These are phyloP conservation scores for Onchidella celtica DNA, from an alignment of 2,888 invertebrate species.

Conservation along the genomic window DNA sequence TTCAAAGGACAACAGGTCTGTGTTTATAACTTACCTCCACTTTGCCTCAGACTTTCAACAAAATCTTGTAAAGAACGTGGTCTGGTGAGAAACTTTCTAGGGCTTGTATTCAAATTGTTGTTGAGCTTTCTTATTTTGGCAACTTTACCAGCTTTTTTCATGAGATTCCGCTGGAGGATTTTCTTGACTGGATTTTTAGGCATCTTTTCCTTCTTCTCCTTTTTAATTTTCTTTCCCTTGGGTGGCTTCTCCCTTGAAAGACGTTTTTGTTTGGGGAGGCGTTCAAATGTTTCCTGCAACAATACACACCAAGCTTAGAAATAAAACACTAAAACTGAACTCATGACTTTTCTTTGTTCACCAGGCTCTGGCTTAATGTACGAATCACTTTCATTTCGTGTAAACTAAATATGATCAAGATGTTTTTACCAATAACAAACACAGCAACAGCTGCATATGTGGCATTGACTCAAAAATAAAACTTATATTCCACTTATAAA, in stretches of 20 bases:
- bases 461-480: no score
- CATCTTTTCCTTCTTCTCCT: conserved; percentile 17
- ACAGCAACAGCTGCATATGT: no score
- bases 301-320: no score
- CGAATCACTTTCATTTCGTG: no score
- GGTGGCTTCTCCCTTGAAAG: neutral
- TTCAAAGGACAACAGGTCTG: no score
- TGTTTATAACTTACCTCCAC: conserved; percentile 30
- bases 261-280: conserved; percentile 29
- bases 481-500: no score
- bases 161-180: conserved; percentile 7
- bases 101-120: neutral
- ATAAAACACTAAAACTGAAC: no score
- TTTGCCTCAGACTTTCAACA: conserved; percentile 24
- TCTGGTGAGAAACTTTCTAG: conserved; percentile 22
- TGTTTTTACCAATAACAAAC: no score
- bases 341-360: no score
- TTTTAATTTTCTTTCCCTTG: neutral
- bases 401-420: no score
- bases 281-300: conserved; percentile 32
- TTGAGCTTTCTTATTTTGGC: conserved; percentile 2
- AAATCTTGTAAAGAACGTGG: conserved; percentile 33
- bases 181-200: conserved; percentile 6
- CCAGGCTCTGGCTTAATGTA: no score
- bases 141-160: conserved; percentile 21